Evolutionary conservation across 2,797 vertebrate species (phyloP).

Genomic region (Tinamus major): DNA sequence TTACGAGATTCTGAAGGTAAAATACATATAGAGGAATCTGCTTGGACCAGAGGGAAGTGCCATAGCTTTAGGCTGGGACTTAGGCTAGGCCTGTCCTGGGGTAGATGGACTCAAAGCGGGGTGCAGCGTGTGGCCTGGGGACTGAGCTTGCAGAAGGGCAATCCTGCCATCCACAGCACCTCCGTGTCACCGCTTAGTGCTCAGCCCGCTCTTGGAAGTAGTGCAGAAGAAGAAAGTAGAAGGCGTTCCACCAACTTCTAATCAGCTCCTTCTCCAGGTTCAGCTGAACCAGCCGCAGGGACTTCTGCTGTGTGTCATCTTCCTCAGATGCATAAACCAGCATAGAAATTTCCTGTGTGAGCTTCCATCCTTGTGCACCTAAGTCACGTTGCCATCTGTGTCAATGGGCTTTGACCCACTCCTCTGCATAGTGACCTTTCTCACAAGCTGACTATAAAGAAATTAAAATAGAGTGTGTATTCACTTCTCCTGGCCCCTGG

Average conservation of each 20-base stretch:
- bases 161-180: not conserved
- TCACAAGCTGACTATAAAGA: conserved; percentile 2
- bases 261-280: not conserved
- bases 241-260: not conserved
- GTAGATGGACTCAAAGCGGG: not conserved
- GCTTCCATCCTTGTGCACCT: not conserved
- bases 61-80: not conserved
- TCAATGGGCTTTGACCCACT: not conserved
- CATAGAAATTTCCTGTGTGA: not conserved
- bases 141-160: not conserved
- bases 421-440: conserved; percentile 2
- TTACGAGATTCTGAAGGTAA: not conserved
- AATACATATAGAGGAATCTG: not conserved
- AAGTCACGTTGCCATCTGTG: rapidly evolving
- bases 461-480: conserved; percentile 19
- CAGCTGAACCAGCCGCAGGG: not conserved
- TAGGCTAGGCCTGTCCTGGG: not conserved
- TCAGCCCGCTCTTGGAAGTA: not conserved
- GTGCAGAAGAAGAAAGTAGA: not conserved
- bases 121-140: not conserved
- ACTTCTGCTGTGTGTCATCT: not conserved
- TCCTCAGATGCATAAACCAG: not conserved
- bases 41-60: not conserved
- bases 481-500: not conserved
- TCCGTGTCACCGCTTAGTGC: not conserved